Evolutionary conservation across 2,888 invertebrate species (phyloP).

Genomic region (Buathra laborator): DNA sequence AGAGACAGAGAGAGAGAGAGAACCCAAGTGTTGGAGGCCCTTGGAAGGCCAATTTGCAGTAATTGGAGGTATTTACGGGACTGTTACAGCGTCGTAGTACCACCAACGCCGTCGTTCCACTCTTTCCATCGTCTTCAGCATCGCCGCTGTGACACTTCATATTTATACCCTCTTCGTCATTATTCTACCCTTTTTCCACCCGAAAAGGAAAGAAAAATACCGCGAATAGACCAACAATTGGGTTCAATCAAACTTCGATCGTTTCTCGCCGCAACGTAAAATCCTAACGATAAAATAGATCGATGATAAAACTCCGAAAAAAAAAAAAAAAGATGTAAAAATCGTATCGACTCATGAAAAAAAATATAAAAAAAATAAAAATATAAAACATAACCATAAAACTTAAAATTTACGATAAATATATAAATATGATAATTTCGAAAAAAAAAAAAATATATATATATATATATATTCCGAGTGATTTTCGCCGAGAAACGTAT

Average conservation of each 20-base stretch:
- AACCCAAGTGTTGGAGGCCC: conserved; percentile 47
- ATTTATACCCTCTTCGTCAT: background rate
- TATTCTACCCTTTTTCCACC: background rate
- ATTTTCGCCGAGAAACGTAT: background rate
- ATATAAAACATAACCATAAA: no score
- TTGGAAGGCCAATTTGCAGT: conserved; percentile 72
- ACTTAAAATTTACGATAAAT: no score
- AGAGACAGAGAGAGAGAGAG: conserved; percentile 1
- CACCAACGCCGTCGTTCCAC: conserved; percentile 37
- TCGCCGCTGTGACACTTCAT: background rate
- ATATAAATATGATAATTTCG: no score
- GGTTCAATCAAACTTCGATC: background rate
- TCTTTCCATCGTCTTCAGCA: conserved; percentile 8
- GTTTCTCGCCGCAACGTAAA: background rate
- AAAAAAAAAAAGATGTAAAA: no score
- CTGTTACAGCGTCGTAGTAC: conserved; percentile 62
- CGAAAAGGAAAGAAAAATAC: background rate
- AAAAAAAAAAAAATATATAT: background rate
- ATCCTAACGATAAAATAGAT: no score
- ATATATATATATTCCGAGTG: background rate
- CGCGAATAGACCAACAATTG: background rate
- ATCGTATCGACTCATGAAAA: no score
- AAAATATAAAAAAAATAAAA: no score
- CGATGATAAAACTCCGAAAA: no score
- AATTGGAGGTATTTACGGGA: conserved; percentile 74